These are phyloP conservation scores for Austrolebias charrua DNA, from an alignment of 2,797 vertebrate genomes.

Conservation along the genomic window DNA sequence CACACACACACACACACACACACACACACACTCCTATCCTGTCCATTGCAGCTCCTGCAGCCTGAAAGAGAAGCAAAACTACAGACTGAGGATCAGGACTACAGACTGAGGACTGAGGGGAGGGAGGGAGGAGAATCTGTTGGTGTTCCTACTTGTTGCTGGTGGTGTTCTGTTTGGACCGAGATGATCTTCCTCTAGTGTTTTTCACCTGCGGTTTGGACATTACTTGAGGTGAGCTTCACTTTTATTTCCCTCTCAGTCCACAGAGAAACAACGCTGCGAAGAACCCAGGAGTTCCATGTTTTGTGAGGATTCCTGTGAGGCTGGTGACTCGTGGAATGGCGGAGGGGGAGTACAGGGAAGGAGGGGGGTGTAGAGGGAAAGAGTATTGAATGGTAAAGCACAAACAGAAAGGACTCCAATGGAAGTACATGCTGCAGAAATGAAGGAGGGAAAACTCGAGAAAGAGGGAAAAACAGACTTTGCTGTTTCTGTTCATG, in stretches of 20 bases:
- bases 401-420: not conserved
- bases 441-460: not conserved
- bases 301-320: slow-evolving; percentile 27
- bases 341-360: slow-evolving; percentile 34
- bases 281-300: not conserved
- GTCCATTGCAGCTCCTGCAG: slow-evolving; percentile 64
- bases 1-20: too few relatives aligned
- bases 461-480: not conserved
- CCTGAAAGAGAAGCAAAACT: slow-evolving; percentile 60
- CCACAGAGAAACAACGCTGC: not conserved
- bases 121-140: slow-evolving; percentile 64
- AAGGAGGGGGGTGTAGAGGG: slow-evolving; percentile 44
- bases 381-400: not conserved
- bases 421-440: not conserved
- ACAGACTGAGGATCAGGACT: slow-evolving; percentile 40
- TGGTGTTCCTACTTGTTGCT: slow-evolving; percentile 80
- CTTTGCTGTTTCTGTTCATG: too few relatives aligned
- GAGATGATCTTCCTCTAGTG: slow-evolving; percentile 70
- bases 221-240: slow-evolving; percentile 75
- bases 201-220: slow-evolving; percentile 63
- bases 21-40: slow-evolving; percentile 46
- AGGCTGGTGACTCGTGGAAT: slow-evolving; percentile 53
- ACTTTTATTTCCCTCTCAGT: not conserved
- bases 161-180: slow-evolving; percentile 53
- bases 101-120: slow-evolving; percentile 39